Evolutionary conservation across 2,888 invertebrate species (phyloP).

Genomic region (Zeuzera pyrina): DNA sequence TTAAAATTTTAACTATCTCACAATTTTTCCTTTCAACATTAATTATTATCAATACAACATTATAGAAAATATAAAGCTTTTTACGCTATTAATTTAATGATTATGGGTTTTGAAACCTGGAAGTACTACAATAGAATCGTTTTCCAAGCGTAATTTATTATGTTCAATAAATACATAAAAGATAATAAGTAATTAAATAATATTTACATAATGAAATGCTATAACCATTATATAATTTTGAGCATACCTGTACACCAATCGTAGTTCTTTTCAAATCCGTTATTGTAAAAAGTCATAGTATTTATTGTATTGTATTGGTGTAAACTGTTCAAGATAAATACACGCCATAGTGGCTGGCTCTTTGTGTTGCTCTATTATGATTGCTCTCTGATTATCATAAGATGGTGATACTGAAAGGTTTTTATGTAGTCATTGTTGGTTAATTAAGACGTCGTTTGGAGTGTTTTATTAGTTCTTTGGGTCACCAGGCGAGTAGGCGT

Average conservation of each 20-base stretch:
- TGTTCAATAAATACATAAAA: no score
- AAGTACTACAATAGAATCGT: no score
- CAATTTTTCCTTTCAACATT: neutral
- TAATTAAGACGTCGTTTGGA: conserved; percentile 48
- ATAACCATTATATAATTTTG: no score
- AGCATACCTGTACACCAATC: conserved; percentile 33
- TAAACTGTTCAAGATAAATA: conserved; percentile 47
- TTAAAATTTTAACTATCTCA: neutral
- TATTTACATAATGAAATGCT: conserved; percentile 25
- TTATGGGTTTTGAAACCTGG: neutral
- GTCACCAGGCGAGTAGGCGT: conserved; percentile 48
- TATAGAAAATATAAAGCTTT: neutral
- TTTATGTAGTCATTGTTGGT: conserved; percentile 46
- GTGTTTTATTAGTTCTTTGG: conserved; percentile 44
- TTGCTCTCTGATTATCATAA: conserved; percentile 41
- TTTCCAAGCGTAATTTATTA: no score
- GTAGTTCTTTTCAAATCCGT: conserved; percentile 43
- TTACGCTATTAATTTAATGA: neutral
- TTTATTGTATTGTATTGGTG: conserved; percentile 40
- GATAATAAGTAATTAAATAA: no score
- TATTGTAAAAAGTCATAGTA: conserved; percentile 43
- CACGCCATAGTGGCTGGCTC: conserved; percentile 27
- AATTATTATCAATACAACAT: neutral
- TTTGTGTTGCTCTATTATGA: conserved; percentile 46
- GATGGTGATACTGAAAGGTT: conserved; percentile 38